Percentiles rank a stretch among this genome's conserved stretches.
phyloP scores from a whole-genome alignment of 2,113 vertebrate genomes.

The Oxyura jamaicensis region DNA sequence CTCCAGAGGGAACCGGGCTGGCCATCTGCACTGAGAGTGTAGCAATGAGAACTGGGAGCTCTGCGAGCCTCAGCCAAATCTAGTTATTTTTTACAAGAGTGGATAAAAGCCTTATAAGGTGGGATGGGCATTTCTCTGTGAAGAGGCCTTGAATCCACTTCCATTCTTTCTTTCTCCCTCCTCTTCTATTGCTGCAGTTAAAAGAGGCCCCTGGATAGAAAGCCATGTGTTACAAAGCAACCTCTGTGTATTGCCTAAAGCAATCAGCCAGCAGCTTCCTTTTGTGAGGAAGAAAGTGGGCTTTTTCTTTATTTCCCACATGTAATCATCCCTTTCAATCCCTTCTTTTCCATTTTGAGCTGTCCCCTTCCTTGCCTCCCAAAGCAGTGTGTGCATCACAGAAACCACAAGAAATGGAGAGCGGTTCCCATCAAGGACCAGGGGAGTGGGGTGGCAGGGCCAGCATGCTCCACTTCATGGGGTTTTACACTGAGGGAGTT shows the following conservation, averaged over 20 bases:
- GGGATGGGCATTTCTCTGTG: not conserved
- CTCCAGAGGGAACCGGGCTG: not conserved
- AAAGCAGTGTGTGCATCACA: not conserved
- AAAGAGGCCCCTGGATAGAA: slow-evolving; percentile 46
- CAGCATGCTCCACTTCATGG: not conserved
- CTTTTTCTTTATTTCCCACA: slow-evolving; percentile 10
- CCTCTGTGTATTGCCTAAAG: slow-evolving; percentile 46
- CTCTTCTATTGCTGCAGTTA: slow-evolving; percentile 28
- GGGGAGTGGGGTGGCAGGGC: not conserved
- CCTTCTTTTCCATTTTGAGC: slow-evolving; percentile 5
- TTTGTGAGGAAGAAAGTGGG: slow-evolving; percentile 13
- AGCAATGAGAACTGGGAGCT: not conserved
- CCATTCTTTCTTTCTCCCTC: slow-evolving; percentile 21
- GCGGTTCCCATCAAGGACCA: not conserved
- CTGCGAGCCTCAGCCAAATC: not conserved
- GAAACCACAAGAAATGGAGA: not conserved
- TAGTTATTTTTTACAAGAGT: not conserved
- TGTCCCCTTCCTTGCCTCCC: not conserved
- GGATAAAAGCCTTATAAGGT: slow-evolving; percentile 10
- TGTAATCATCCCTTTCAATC: slow-evolving; percentile 8
- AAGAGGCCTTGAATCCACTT: slow-evolving; percentile 29
- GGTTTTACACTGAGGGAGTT: not conserved
- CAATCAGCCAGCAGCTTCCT: slow-evolving; percentile 41
- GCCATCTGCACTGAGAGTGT: not conserved
- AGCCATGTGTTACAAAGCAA: slow-evolving; percentile 32